Evolutionary conservation across 1,140 invertebrate species (phyloP).

Genomic region (Ganaspis sp.): DNA sequence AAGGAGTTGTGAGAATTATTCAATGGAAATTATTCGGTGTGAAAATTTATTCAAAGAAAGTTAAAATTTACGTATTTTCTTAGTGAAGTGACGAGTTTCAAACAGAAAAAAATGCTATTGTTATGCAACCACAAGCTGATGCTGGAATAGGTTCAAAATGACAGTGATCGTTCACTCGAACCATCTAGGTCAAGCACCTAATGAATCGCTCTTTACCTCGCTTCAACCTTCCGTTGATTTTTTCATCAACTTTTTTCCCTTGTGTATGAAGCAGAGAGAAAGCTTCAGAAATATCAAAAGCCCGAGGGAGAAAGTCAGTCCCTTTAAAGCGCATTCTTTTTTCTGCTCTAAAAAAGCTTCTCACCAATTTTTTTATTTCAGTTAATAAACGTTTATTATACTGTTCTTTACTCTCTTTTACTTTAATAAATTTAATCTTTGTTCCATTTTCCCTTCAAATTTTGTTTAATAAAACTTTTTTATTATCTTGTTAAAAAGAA

Average conservation of each 20-base stretch:
- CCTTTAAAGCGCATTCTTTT: constrained; percentile 3
- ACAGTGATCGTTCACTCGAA: background rate
- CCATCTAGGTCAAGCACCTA: constrained; percentile 13
- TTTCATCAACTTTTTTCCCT: constrained; percentile 15
- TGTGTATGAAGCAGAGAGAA: background rate
- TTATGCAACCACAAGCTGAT: background rate
- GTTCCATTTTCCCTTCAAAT: too few relatives aligned
- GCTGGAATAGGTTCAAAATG: background rate
- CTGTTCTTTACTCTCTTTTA: too few relatives aligned
- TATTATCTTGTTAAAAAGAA: too few relatives aligned
- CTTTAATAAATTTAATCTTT: too few relatives aligned
- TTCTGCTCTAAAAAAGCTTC: constrained; percentile 9
- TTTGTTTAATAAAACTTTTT: too few relatives aligned
- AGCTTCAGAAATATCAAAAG: background rate
- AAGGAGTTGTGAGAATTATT: too few relatives aligned
- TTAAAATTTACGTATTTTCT: background rate
- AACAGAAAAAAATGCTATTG: background rate
- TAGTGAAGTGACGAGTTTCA: background rate
- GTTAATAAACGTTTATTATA: background rate
- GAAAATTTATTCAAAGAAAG: too few relatives aligned
- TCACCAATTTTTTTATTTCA: background rate
- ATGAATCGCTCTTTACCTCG: constrained; percentile 14
- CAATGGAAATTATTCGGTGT: too few relatives aligned
- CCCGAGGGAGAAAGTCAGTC: background rate
- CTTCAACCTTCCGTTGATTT: constrained; percentile 10